Evolutionary conservation across 1,140 invertebrate genomes (phyloP).

Genomic region (Hirudo medicinalis): DNA sequence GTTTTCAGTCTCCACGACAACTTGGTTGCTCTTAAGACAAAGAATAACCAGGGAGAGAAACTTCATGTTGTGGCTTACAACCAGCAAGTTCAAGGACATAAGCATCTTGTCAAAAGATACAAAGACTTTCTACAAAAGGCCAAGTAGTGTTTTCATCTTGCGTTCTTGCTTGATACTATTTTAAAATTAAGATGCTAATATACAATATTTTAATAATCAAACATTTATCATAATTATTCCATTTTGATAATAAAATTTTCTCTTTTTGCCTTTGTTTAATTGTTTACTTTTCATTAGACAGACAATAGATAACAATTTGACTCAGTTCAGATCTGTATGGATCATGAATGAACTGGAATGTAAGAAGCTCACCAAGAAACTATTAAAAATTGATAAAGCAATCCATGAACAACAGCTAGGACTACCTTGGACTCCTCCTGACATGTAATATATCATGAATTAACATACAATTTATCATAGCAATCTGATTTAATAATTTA

Average conservation of each 20-base stretch:
- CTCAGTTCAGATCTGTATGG: constrained; percentile 48
- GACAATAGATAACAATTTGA: constrained; percentile 49
- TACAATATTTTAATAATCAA: not conserved
- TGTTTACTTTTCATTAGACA: constrained; percentile 48
- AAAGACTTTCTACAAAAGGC: constrained; percentile 40
- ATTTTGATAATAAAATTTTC: not conserved
- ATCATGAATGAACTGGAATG: constrained; percentile 54
- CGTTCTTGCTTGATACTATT: not conserved
- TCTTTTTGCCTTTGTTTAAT: not conserved
- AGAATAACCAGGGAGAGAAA: constrained; percentile 48
- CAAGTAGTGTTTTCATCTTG: constrained; percentile 28
- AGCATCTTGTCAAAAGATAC: constrained; percentile 39
- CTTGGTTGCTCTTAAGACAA: constrained; percentile 50
- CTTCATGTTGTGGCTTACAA: constrained; percentile 41
- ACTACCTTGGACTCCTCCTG: constrained; percentile 44
- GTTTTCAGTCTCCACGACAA: constrained; percentile 55
- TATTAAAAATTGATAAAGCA: constrained; percentile 50
- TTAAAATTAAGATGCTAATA: constrained; percentile 2
- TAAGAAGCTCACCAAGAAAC: constrained; percentile 46
- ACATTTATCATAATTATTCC: not conserved
- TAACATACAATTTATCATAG: no score
- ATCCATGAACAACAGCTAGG: constrained; percentile 57
- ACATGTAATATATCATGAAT: constrained; percentile 8
- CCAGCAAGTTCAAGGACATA: constrained; percentile 37
- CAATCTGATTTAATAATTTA: no score